Conservation (phyloP, 2,888 invertebrate genomes). For the Sceliomorpha sp. region DNA sequence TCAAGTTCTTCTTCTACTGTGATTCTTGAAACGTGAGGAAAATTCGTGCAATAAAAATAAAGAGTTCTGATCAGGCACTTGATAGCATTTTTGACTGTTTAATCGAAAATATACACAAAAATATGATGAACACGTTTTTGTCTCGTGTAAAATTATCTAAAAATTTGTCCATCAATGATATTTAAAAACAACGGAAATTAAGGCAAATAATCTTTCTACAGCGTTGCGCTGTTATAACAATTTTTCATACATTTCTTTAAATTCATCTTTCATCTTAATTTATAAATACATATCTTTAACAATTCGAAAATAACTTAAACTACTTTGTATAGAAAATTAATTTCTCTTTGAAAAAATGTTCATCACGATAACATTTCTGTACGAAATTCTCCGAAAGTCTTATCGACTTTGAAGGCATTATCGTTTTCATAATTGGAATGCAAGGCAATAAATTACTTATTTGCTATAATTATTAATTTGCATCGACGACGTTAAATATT, state of each 20-base stretch:
- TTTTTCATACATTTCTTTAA: no score
- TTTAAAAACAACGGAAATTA: slow-evolving; percentile 26
- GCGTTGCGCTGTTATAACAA: not conserved
- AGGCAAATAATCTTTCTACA: not conserved
- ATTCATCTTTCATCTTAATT: no score
- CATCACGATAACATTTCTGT: slow-evolving; percentile 8
- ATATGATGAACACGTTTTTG: slow-evolving; percentile 69
- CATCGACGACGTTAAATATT: slow-evolving; percentile 71
- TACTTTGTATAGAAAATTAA: slow-evolving; percentile 7
- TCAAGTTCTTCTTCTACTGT: no score
- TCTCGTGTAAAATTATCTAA: slow-evolving; percentile 66
- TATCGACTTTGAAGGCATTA: slow-evolving; percentile 31
- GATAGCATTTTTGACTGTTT: slow-evolving; percentile 13
- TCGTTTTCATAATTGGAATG: slow-evolving; percentile 69
- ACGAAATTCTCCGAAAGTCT: slow-evolving; percentile 31
- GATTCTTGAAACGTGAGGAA: slow-evolving; percentile 4
- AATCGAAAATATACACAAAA: slow-evolving; percentile 58
- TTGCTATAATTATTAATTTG: slow-evolving; percentile 68
- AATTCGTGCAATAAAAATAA: slow-evolving; percentile 19
- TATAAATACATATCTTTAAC: no score
- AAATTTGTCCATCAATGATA: slow-evolving; percentile 64
- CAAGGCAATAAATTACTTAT: slow-evolving; percentile 79
- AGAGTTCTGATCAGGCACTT: slow-evolving; percentile 65
- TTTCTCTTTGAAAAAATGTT: slow-evolving; percentile 6
- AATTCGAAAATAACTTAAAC: not conserved